These are phyloP conservation scores for Elgaria multicarinata DNA, from an alignment of 2,113 vertebrate genomes.

Conservation along the genomic window DNA sequence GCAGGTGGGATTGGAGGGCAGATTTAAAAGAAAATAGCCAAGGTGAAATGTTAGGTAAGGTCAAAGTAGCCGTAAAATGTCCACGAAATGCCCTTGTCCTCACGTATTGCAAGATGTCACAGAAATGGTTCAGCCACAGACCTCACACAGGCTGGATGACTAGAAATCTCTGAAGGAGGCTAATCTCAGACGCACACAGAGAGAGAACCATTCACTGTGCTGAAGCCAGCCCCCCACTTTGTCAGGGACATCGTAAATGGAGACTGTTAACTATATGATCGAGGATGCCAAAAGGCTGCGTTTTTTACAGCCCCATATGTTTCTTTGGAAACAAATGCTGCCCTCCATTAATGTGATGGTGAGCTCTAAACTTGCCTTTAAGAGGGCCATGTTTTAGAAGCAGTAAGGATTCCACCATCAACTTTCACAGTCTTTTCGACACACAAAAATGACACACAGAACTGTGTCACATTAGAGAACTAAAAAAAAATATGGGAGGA, in stretches of 20 bases:
- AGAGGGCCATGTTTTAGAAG: conserved; percentile 36
- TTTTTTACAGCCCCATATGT: conserved; percentile 50
- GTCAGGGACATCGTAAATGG: conserved; percentile 32
- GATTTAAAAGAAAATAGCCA: background rate
- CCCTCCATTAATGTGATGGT: conserved; percentile 22
- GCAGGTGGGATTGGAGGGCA: background rate
- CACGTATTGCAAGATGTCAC: conserved; percentile 2
- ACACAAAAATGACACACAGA: background rate
- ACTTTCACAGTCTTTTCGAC: background rate
- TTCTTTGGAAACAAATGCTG: conserved; percentile 44
- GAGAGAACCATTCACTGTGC: conserved; percentile 1
- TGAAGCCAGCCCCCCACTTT: conserved; percentile 26
- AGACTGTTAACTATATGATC: background rate
- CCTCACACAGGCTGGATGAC: background rate
- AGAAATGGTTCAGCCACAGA: background rate
- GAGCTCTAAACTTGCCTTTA: conserved; percentile 36
- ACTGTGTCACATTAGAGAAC: background rate
- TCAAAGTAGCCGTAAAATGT: background rate
- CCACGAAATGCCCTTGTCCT: conserved; percentile 19
- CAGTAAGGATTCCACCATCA: background rate
- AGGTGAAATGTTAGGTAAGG: conserved; percentile 52
- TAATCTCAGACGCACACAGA: background rate
- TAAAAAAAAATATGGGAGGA: background rate
- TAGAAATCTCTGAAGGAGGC: background rate
- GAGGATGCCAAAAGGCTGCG: conserved; percentile 32